A percentile compares a stretch with the other conserved stretches of the same genome.
phyloP scores from a whole-genome alignment of 2,113 vertebrate genomes.

The Bagarius yarrelli region DNA sequence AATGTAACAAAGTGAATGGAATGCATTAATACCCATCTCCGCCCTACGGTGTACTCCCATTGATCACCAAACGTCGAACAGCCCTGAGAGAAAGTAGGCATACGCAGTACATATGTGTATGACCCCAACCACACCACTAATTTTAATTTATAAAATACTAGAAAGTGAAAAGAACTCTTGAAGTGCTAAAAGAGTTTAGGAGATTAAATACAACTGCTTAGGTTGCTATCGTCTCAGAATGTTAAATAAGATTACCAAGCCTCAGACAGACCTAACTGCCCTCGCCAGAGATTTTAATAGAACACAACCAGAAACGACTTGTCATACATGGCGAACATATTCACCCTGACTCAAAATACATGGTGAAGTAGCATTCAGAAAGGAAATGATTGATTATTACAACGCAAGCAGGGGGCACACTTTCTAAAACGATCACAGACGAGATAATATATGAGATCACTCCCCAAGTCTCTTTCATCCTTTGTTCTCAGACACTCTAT shows the following conservation, averaged over 20 bases:
- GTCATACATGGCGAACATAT: not conserved
- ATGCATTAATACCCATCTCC: too few species aligned
- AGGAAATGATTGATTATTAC: constrained; percentile 20
- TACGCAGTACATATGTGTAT: too few species aligned
- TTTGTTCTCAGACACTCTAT: constrained; percentile 44
- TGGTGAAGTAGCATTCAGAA: not conserved
- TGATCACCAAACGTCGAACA: too few species aligned
- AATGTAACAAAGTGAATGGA: too few species aligned
- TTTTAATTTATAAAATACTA: too few species aligned
- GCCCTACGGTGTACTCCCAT: too few species aligned
- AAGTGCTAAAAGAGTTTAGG: not conserved
- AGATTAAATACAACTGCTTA: not conserved
- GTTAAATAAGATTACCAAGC: not conserved
- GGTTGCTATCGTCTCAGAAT: not conserved
- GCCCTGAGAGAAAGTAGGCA: too few species aligned
- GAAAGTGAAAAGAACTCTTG: too few species aligned
- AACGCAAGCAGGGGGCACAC: constrained; percentile 17
- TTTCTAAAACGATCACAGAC: constrained; percentile 13
- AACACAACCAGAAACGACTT: not conserved
- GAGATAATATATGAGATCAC: constrained; percentile 41
- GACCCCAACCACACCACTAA: too few species aligned
- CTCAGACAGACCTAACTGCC: not conserved
- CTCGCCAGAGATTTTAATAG: not conserved
- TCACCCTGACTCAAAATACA: not conserved
- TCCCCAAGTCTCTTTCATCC: constrained; percentile 39